phyloP scores from a whole-genome alignment of 1,140 invertebrate species.

The Drosophila kanapiae region DNA sequence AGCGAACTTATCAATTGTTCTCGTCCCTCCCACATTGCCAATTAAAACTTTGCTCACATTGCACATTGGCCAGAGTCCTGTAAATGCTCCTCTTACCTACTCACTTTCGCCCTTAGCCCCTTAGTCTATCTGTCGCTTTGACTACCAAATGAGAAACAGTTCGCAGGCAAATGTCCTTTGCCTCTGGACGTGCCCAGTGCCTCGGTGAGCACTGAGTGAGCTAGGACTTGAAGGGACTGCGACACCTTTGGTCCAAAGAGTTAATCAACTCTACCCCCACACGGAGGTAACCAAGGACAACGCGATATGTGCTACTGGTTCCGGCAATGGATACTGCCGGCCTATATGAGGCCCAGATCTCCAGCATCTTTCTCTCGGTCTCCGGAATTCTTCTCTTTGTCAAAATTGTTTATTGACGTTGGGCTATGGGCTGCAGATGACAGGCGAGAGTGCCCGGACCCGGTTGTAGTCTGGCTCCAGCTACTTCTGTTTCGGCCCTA shows the following conservation, averaged over 20 bases:
- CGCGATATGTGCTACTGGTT: slow-evolving; percentile 19
- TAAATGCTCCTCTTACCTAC: slow-evolving; percentile 5
- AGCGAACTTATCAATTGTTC: slow-evolving; percentile 22
- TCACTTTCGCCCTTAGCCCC: slow-evolving; percentile 1
- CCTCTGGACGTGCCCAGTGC: slow-evolving; percentile 10
- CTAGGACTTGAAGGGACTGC: slow-evolving; percentile 27
- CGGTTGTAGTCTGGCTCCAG: slow-evolving; percentile 17
- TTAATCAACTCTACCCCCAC: slow-evolving; percentile 55
- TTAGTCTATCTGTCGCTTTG: slow-evolving; percentile 23
- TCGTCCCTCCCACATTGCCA: slow-evolving; percentile 21
- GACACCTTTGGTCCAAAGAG: slow-evolving; percentile 48
- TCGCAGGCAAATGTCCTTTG: slow-evolving; percentile 23
- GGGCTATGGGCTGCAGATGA: slow-evolving; percentile 76
- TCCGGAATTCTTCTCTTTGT: slow-evolving; percentile 30
- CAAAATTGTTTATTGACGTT: slow-evolving; percentile 77
- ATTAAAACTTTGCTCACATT: slow-evolving; percentile 38
- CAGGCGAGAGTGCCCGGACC: slow-evolving; percentile 47
- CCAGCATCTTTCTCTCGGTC: slow-evolving; percentile 9
- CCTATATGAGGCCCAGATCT: slow-evolving; percentile 13
- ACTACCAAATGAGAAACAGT: slow-evolving; percentile 40
- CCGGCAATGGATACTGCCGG: slow-evolving; percentile 21
- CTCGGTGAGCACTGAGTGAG: neutral
- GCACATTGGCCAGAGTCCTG: neutral
- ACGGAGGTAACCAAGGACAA: slow-evolving; percentile 26
- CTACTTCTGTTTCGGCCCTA: slow-evolving; percentile 4